Conservation (phyloP, 1,140 invertebrate species). For the Drosophila pachea region DNA sequence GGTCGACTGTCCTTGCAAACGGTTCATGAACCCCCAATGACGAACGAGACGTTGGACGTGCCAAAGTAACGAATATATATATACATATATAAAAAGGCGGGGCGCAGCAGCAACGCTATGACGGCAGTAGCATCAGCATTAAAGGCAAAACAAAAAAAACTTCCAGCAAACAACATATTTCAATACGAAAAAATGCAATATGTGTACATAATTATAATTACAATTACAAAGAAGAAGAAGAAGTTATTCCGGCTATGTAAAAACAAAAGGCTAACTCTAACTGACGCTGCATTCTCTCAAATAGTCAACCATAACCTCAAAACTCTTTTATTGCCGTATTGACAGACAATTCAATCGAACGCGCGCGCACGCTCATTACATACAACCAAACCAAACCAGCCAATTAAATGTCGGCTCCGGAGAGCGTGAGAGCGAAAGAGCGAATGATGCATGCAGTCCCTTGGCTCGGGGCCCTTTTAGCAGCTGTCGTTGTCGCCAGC, state of each 20-base stretch:
- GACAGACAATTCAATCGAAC: constrained; percentile 68
- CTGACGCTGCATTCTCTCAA: constrained; percentile 14
- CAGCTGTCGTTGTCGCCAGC: constrained; percentile 57
- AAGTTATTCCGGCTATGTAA: neutral
- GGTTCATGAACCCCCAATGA: constrained; percentile 70
- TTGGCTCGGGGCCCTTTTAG: constrained; percentile 60
- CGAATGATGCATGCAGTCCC: neutral
- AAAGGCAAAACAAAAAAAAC: constrained; percentile 37
- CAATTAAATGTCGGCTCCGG: constrained; percentile 19
- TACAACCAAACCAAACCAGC: constrained; percentile 33
- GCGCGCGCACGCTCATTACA: constrained; percentile 28
- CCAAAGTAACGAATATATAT: constrained; percentile 44
- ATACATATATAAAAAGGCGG: constrained; percentile 28
- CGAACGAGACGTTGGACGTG: constrained; percentile 53
- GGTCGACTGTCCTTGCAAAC: constrained; percentile 64
- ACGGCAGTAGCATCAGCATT: constrained; percentile 5
- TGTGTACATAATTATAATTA: too few species aligned
- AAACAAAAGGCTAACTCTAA: neutral
- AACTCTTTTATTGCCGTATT: constrained; percentile 68
- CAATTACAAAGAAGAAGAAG: constrained; percentile 8
- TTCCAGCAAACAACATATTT: constrained; percentile 33
- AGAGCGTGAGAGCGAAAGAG: neutral
- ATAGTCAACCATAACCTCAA: constrained; percentile 46
- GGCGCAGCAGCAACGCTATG: neutral
- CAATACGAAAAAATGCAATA: constrained; percentile 9